A percentile compares a stretch with the other conserved stretches of the same genome.
phyloP scores from a whole-genome alignment of 1,140 invertebrate species.

The Drosophila orosa region DNA sequence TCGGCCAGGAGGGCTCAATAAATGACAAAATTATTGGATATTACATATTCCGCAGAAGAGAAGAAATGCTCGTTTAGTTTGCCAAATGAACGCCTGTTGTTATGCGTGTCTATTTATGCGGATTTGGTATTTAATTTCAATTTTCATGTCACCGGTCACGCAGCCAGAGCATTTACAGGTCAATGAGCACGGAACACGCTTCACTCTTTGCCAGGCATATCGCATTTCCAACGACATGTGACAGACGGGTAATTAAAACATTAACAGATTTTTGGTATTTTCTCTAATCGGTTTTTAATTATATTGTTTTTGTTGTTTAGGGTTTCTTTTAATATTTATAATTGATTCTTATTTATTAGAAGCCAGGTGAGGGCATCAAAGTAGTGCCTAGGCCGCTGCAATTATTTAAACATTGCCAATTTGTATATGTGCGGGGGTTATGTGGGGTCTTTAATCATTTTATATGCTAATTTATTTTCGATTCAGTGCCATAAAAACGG shows the following conservation, averaged over 20 bases:
- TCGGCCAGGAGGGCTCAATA: conserved; percentile 38
- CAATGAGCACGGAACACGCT: conserved; percentile 14
- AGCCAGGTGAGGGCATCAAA: conserved; percentile 15
- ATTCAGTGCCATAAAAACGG: conserved; percentile 23
- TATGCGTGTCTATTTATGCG: conserved; percentile 20
- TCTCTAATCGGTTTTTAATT: conserved; percentile 5
- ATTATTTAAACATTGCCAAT: conserved; percentile 17
- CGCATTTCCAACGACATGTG: conserved; percentile 4
- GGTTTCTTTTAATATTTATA: background rate
- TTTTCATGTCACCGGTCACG: conserved; percentile 47
- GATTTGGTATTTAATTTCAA: conserved; percentile 46
- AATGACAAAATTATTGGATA: conserved; percentile 69
- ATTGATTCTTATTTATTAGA: background rate
- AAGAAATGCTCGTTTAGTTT: conserved; percentile 8
- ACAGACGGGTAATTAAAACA: conserved; percentile 7
- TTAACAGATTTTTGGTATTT: background rate
- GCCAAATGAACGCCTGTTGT: conserved; percentile 24
- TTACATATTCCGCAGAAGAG: conserved; percentile 22
- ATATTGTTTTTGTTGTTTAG: background rate
- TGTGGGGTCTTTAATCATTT: conserved; percentile 43
- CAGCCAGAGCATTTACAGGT: conserved; percentile 11
- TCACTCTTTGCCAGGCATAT: background rate
- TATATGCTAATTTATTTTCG: conserved; percentile 39
- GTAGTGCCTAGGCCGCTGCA: background rate
- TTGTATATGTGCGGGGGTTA: conserved; percentile 21